Base-by-base conservation (phyloP, 2,888 invertebrate species). In the Orchesellides sinensis region DNA sequence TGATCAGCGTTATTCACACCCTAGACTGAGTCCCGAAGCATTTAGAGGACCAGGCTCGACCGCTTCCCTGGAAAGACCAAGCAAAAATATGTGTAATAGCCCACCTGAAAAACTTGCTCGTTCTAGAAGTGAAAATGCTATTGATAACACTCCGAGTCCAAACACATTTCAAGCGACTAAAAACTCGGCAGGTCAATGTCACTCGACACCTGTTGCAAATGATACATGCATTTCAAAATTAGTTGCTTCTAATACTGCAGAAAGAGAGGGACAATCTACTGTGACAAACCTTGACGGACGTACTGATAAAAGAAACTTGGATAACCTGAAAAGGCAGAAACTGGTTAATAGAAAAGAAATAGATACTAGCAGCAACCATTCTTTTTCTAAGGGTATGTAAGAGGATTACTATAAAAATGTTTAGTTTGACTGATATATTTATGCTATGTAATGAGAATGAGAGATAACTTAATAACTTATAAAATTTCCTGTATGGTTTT, bases 1-100 rank as follows among this genome's bases (percentile, higher is more conserved):
- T 8, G 78, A 78, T 63, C 69, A 78, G 21, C 21, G 54, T 12
- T 6, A 70, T 27, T 69, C 61, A 8, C 63, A 78, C 21, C 69
- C 78, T 23, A 29, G 25, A 21, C 21, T 70, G 4, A 69, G 59
- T 54, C 49, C 68, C 3, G 10, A 69, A 21, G 40, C 54, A 19
- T 19, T 54, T 19, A 19, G 1, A 6, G 59, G 32, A 2, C 59
- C 66, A 27, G 75, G 56, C 8, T 12, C 65, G 1, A 66, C 66
- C 2, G 45, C 45, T 17, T 47, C 59, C 3, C 12, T 68, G 32
- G 68, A 68, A 47, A 21, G 68, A 29, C 66, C 65, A 19, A 25
- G 14, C 0, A 68, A 68, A 59, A 59, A 56, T 8, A 14, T 63
- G 14, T 65, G 63, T 25, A 65, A 3, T 49, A 49, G 65, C 21